Conservation (phyloP, 2,797 vertebrate species). For the Phataginus tetradactyla region DNA sequence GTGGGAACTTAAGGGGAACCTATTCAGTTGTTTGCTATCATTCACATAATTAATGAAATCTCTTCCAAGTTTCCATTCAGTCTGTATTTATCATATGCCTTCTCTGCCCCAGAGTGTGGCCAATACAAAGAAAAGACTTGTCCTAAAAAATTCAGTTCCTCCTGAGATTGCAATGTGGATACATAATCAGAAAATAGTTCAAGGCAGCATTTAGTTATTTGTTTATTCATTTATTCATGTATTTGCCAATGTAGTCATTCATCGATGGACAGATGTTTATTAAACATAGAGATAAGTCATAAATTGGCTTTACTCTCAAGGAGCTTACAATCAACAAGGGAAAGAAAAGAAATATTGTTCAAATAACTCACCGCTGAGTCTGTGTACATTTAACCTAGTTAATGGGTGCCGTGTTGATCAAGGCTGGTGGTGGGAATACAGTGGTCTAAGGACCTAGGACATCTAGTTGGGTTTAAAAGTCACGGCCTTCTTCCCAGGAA, state of each 20-base stretch:
- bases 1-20: not conserved
- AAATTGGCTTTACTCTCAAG: constrained; percentile 33
- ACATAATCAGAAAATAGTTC: not conserved
- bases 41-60: not conserved
- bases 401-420: not conserved
- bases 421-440: not conserved
- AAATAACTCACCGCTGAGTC: not conserved
- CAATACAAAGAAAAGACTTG: not conserved
- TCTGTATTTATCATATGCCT: not conserved
- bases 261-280: not conserved
- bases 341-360: not conserved
- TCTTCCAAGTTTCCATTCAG: not conserved
- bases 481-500: not conserved
- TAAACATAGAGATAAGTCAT: not conserved
- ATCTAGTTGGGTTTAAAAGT: not conserved
- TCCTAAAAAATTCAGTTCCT: not conserved
- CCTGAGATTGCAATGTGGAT: not conserved
- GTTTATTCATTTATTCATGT: not conserved
- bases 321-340: not conserved
- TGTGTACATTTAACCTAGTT: not conserved
- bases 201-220: not conserved
- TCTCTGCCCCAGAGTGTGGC: not conserved
- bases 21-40: not conserved
- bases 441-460: not conserved
- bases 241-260: not conserved